Percentiles rank a stretch among this genome's conserved stretches.
These are phyloP conservation scores for Apodemia duryi DNA, from an alignment of 2,888 invertebrate species.

Conservation along the genomic window DNA sequence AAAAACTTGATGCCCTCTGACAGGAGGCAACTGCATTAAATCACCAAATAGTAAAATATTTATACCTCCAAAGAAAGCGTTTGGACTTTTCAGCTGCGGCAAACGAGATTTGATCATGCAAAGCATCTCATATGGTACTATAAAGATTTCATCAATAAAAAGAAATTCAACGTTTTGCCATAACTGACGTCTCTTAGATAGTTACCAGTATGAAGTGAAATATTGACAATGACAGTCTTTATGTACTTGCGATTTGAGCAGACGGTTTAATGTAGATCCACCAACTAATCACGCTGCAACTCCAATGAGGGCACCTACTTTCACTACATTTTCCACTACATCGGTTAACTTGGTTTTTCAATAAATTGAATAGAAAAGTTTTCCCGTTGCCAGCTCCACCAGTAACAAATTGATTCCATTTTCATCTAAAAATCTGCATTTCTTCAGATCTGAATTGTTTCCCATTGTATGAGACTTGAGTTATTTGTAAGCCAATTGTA, in stretches of 20 bases:
- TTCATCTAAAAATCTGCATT: too few species aligned
- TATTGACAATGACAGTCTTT: constrained; percentile 31
- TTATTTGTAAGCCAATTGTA: too few species aligned
- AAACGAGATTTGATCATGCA: too few species aligned
- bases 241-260: constrained; percentile 35
- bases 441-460: too few species aligned
- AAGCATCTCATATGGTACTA: background rate
- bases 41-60: too few species aligned
- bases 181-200: constrained; percentile 34
- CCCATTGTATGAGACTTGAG: too few species aligned
- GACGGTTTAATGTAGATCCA: constrained; percentile 31
- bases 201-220: constrained; percentile 33
- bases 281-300: constrained; percentile 38
- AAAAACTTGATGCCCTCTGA: too few species aligned
- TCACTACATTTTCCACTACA: constrained; percentile 34
- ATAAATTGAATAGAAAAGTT: constrained; percentile 32
- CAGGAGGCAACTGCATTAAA: too few species aligned
- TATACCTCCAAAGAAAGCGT: too few species aligned
- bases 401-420: constrained; percentile 26
- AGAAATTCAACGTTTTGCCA: constrained; percentile 35
- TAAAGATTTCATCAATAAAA: constrained; percentile 37
- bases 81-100: too few species aligned
- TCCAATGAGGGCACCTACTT: constrained; percentile 37
- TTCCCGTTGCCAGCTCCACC: constrained; percentile 30
- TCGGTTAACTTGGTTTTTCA: constrained; percentile 31